These are phyloP conservation scores for Laupala kohalensis DNA, from an alignment of 1,140 invertebrate species.

Conservation along the genomic window DNA sequence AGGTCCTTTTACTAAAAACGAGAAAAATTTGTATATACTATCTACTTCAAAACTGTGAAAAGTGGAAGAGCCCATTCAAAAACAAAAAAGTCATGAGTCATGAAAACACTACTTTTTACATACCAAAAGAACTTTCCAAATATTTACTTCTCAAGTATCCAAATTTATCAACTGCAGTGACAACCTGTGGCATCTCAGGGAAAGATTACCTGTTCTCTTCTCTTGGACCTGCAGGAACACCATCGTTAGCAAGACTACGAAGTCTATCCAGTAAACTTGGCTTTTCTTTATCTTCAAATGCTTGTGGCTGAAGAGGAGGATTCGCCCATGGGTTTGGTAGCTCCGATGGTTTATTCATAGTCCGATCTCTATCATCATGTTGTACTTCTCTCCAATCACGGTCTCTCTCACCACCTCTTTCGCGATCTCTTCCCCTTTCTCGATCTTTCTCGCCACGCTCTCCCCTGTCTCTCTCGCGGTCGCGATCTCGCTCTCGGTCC, in stretches of 20 bases:
- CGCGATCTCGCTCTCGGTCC: slow-evolving; percentile 14
- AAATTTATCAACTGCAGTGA: too few species aligned
- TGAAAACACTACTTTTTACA: too few species aligned
- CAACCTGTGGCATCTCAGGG: too few species aligned
- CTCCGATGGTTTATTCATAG: neutral
- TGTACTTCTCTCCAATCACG: slow-evolving; percentile 13
- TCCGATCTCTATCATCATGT: slow-evolving; percentile 4
- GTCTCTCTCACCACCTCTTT: slow-evolving; percentile 18
- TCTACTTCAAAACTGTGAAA: too few species aligned
- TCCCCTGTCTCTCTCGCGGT: slow-evolving; percentile 10
- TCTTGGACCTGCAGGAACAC: slow-evolving; percentile 19
- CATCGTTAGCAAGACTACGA: slow-evolving; percentile 17
- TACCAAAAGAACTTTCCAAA: too few species aligned
- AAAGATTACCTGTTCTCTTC: slow-evolving; percentile 21
- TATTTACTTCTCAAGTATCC: too few species aligned
- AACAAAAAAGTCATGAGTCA: too few species aligned
- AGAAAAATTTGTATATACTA: too few species aligned
- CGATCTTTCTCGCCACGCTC: slow-evolving; percentile 14
- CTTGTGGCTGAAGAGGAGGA: neutral
- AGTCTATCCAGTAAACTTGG: slow-evolving; percentile 17
- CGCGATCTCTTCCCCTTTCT: slow-evolving; percentile 13
- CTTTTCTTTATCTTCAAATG: slow-evolving; percentile 5
- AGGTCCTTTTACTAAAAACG: too few species aligned
- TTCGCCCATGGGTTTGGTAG: slow-evolving; percentile 5
- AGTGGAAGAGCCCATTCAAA: too few species aligned